Percentiles rank a stretch among this genome's conserved stretches.
These are phyloP conservation scores for Motacilla tschutschensis DNA, from an alignment of 2,113 vertebrate species.

Conservation along the genomic window DNA sequence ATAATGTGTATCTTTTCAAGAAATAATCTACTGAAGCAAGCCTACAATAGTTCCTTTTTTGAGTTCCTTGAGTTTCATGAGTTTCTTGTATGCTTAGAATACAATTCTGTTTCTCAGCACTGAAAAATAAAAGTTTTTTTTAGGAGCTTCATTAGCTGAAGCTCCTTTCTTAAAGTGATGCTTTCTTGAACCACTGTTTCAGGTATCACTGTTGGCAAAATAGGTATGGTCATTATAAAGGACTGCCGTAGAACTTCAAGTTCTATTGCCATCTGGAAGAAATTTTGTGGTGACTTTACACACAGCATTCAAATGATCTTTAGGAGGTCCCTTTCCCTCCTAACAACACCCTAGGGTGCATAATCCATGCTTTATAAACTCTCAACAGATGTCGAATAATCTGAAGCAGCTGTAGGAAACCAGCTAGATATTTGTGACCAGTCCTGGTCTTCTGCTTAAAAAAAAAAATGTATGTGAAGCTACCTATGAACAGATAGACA, in stretches of 20 bases:
- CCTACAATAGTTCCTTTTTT: neutral
- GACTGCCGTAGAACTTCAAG: neutral
- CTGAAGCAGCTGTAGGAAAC: neutral
- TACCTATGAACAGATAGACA: neutral
- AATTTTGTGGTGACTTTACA: neutral
- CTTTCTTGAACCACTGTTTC: neutral
- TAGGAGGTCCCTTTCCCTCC: neutral
- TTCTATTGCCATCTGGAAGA: neutral
- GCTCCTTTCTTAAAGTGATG: neutral
- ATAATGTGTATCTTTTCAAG: neutral
- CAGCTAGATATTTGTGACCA: neutral
- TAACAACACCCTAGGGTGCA: neutral
- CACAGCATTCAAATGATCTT: neutral
- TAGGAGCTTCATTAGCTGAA: neutral
- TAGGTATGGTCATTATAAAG: neutral
- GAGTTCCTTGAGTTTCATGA: neutral
- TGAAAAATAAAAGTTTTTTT: neutral
- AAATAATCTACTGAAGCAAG: neutral
- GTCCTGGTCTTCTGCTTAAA: neutral
- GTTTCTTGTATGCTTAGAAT: neutral
- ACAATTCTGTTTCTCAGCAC: neutral
- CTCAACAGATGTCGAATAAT: neutral
- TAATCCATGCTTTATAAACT: neutral
- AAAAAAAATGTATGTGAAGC: neutral
- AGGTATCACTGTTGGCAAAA: neutral